Evolutionary conservation across 1,140 invertebrate species (phyloP).

Genomic region (Drosophila pruinosa): DNA sequence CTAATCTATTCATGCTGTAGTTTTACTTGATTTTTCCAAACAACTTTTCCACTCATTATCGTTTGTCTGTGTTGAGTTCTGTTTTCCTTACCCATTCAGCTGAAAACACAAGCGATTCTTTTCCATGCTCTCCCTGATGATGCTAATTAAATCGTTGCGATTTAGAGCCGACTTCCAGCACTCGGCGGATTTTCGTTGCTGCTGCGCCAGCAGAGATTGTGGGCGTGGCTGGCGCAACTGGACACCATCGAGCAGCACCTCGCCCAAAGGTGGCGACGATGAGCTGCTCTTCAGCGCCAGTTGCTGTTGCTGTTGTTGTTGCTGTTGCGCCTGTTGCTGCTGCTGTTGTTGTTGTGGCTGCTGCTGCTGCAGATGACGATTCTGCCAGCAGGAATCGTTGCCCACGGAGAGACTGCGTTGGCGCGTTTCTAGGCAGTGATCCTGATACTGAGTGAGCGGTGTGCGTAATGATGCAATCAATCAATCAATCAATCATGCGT

Average conservation of each 20-base stretch:
- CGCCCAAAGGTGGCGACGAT: constrained; percentile 52
- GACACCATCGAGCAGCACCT: constrained; percentile 73
- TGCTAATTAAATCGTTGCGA: constrained; percentile 91
- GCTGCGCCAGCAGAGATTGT: constrained; percentile 51
- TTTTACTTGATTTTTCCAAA: background rate
- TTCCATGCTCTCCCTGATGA: constrained; percentile 95
- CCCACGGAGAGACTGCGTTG: constrained; percentile 81
- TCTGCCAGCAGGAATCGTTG: constrained; percentile 77
- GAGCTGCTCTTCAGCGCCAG: constrained; percentile 52
- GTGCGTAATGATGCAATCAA: constrained; percentile 45
- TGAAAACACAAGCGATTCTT: constrained; percentile 94
- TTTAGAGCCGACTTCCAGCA: constrained; percentile 87
- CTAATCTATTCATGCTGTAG: background rate
- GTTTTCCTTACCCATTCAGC: constrained; percentile 86
- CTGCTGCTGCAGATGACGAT: constrained; percentile 55
- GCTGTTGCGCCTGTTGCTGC: constrained; percentile 35
- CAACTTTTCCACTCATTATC: background rate
- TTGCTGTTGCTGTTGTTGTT: constrained; percentile 32
- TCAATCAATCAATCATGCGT: constrained; percentile 25
- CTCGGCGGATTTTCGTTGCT: constrained; percentile 75
- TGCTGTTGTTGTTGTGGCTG: constrained; percentile 40
- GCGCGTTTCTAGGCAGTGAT: constrained; percentile 76
- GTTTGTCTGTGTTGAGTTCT: background rate
- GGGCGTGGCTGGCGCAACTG: constrained; percentile 74
- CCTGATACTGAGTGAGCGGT: constrained; percentile 66